Percentiles rank a stretch among this genome's conserved stretches.
Conservation (phyloP, 37 sponge, comb jelly and placozoan genomes). For the Mnemiopsis leidyi region DNA sequence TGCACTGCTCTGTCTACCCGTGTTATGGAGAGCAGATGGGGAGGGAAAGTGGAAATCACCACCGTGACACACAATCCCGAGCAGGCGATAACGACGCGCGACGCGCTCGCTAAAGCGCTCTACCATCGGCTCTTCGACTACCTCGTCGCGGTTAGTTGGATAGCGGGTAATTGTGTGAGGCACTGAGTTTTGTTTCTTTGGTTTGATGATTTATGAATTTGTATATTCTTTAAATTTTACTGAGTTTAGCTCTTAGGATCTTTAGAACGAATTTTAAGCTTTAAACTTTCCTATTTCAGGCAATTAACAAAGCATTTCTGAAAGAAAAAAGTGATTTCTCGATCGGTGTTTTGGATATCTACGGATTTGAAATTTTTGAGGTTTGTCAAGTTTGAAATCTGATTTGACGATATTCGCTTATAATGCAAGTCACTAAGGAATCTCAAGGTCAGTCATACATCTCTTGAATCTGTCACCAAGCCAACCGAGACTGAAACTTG, state of each 20-base stretch:
- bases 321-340: slow-evolving; percentile 74
- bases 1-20: slow-evolving; percentile 67
- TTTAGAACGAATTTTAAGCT: too few species aligned
- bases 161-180: too few species aligned
- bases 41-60: slow-evolving; percentile 84
- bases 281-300: too few species aligned
- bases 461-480: too few species aligned
- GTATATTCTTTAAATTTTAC: too few species aligned
- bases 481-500: too few species aligned
- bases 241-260: too few species aligned
- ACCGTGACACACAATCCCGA: slow-evolving; percentile 89
- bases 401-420: not conserved
- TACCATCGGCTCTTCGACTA: slow-evolving; percentile 92
- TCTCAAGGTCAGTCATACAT: too few species aligned
- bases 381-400: slow-evolving; percentile 65
- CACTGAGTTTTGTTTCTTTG: too few species aligned
- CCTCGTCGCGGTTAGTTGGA: slow-evolving; percentile 79
- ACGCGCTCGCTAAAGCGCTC: slow-evolving; percentile 95
- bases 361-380: slow-evolving; percentile 97
- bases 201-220: not conserved
- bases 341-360: slow-evolving; percentile 93
- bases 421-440: not conserved
- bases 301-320: slow-evolving; percentile 87
- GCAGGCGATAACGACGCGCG: slow-evolving; percentile 86
- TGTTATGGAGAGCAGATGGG: slow-evolving; percentile 97